Base-by-base conservation (phyloP, 2,797 vertebrate species). In the Diplodus puntazzo region DNA sequence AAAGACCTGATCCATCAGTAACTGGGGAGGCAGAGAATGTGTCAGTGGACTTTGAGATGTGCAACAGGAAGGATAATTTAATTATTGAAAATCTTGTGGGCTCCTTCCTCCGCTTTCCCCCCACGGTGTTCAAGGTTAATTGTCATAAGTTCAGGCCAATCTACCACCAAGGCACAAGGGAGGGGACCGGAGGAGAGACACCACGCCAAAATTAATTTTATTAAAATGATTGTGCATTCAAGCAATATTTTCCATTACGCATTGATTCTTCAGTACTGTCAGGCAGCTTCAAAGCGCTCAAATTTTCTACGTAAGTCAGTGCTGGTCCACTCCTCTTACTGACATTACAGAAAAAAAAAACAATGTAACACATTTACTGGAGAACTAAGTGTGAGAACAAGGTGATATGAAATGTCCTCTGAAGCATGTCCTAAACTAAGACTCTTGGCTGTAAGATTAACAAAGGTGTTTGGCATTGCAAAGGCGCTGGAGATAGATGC, bases 51-150 rank as follows among this genome's bases (percentile, higher is more conserved):
- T 73, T 68, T 1, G 18, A 78, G 74, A 83, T 71, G 75, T 85
- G 77, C 83, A 87, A 85, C 77, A 88, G 73, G 74, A 87, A 27
- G 43, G 80, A 80, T 87, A 61, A 88, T 90, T 90, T 62, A 79
- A 92, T 92, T 84, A 88, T 69, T 80, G 67, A 78, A 79, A 81
- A 80, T 87, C 64, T 67, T 57, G 63, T 30, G 59, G 75, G 77
- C 76, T 80, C 69, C 66, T 81, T 84, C 64, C 45, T 72, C 53
- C n/a, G 46, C 65, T 63, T 7, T 69, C 52, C 68, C 75, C 57
- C 61, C n/a, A 39, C 11, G n/a, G 83, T 63, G 58, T 79, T 88
- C 87, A 89, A 86, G 89, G 87, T 90, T 88, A 87, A 90, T 91
- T 87, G 75, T 84, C 66, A 75, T 59, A 83, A 83, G 74, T 87